A percentile compares a stretch with the other conserved stretches of the same genome.
Conservation (phyloP, 1,140 invertebrate species). For the Sinella curviseta region DNA sequence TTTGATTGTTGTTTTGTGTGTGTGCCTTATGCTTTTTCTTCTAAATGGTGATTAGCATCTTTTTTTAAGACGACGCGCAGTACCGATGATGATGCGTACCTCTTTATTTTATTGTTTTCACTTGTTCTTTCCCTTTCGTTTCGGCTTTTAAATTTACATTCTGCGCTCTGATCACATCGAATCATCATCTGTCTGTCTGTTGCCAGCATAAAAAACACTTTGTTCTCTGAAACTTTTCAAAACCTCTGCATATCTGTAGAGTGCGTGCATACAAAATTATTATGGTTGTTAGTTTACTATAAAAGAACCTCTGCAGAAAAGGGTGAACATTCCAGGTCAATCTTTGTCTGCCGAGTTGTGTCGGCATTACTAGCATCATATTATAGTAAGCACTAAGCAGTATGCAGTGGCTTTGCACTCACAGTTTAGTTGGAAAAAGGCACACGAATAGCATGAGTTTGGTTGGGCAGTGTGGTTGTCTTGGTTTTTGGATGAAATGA, state of each 20-base stretch:
- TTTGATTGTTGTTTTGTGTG: not conserved
- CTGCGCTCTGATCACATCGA: not conserved
- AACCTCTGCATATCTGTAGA: no score
- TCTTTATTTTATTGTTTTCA: not conserved
- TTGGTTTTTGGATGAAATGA: no score
- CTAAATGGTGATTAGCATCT: not conserved
- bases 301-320: not conserved
- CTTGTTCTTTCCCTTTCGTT: not conserved
- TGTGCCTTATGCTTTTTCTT: not conserved
- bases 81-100: no score
- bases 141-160: not conserved
- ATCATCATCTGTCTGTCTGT: not conserved
- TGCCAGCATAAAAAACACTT: not conserved
- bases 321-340: slow-evolving; percentile 1
- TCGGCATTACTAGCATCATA: not conserved
- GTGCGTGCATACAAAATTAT: no score
- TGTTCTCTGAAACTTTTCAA: no score
- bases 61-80: not conserved
- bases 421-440: no score
- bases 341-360: not conserved
- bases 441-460: no score
- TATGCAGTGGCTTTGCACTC: no score
- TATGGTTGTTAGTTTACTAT: no score
- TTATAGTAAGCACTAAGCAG: no score
- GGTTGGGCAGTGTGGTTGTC: no score